These are phyloP conservation scores for Periophthalmus magnuspinnatus DNA, from an alignment of 2,797 vertebrate genomes.

Conservation along the genomic window DNA sequence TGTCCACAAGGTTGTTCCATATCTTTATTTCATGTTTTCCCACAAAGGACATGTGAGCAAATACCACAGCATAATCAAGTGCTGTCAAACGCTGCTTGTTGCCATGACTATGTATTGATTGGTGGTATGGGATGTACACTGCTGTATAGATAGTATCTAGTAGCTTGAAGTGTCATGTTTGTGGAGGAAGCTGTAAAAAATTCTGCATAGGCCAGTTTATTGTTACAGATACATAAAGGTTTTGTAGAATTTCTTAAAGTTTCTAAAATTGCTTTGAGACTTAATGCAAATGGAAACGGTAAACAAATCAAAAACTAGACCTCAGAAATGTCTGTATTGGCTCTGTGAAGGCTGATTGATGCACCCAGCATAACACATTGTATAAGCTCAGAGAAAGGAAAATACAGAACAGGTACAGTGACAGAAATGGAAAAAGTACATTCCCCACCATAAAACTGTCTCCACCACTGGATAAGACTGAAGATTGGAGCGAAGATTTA, in stretches of 20 bases:
- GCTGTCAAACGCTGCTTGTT: slow-evolving; percentile 11
- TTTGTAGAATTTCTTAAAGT: slow-evolving; percentile 9
- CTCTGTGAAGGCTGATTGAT: slow-evolving; percentile 41
- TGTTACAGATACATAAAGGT: slow-evolving; percentile 17
- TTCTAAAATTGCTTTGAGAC: slow-evolving; percentile 31
- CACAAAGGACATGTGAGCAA: slow-evolving; percentile 16
- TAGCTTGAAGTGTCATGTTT: slow-evolving; percentile 10
- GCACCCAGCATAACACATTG: slow-evolving; percentile 19
- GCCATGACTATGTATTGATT: slow-evolving; percentile 34
- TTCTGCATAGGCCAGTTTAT: slow-evolving; percentile 9
- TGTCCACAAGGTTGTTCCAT: not conserved
- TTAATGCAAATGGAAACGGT: slow-evolving; percentile 31
- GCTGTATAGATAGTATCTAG: slow-evolving; percentile 24
- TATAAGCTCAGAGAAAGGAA: slow-evolving; percentile 33
- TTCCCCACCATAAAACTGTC: slow-evolving; percentile 42
- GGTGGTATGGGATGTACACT: slow-evolving; percentile 11
- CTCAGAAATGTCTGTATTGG: slow-evolving; percentile 29
- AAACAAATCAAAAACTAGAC: slow-evolving; percentile 27
- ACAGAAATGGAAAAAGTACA: slow-evolving; percentile 32
- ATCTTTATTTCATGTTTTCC: slow-evolving; percentile 13
- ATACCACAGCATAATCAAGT: slow-evolving; percentile 22
- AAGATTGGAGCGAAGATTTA: slow-evolving; percentile 25
- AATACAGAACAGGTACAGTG: slow-evolving; percentile 26
- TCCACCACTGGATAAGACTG: slow-evolving; percentile 34
- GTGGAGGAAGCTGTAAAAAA: slow-evolving; percentile 2